Base-by-base conservation (phyloP, 2,888 invertebrate genomes). In the Cetonia aurata region DNA sequence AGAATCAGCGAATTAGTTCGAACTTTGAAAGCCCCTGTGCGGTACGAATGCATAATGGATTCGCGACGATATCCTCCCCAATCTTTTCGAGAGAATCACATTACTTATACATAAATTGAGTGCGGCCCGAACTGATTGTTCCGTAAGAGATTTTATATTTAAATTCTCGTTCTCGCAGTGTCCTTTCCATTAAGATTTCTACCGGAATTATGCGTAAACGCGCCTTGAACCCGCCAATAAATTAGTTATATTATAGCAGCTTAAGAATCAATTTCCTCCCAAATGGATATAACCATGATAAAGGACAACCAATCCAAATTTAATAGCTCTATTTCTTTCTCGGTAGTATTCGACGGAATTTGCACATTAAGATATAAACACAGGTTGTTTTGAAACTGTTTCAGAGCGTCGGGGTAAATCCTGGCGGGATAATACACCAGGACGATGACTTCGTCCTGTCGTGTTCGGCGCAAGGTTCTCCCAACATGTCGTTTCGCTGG, bases 401-500 rank as follows among this genome's bases (percentile, higher is more conserved):
- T 17, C 83, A 89, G 88, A 86, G 86, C 73, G 83, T 88, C 53
- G 84, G 83, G 71, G 83, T 87, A 75, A 87, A 87, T 81, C 86
- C 86, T 73, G 81, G 83, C 66, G 82, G 81, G 10, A 33, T 85
- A 48, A 85, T 88, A 70, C 90, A 92, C 83, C 90, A 92, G 80
- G 91, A 90, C 3, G 92, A 92, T 60, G 92, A 93, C 83, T 92
- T 94, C 78, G 90, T 91, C 76, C 85, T 95, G 74, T 91, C 92
- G 59, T 95, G 94, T 80, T 87, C 90, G 76, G 93, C 93, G 17
- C 90, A 92, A 79, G 94, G 94, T 66, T 93, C 94, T 56, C 89
- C 91, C 0, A 87, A 89, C 74, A 92, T 93, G 81, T 87, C 86
- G 67, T 94, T 94, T 80, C 89, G 89, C 31, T 94, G 94, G 94